Evolutionary conservation across 2,888 invertebrate species (phyloP).

Genomic region (Ormyrus labotus): DNA sequence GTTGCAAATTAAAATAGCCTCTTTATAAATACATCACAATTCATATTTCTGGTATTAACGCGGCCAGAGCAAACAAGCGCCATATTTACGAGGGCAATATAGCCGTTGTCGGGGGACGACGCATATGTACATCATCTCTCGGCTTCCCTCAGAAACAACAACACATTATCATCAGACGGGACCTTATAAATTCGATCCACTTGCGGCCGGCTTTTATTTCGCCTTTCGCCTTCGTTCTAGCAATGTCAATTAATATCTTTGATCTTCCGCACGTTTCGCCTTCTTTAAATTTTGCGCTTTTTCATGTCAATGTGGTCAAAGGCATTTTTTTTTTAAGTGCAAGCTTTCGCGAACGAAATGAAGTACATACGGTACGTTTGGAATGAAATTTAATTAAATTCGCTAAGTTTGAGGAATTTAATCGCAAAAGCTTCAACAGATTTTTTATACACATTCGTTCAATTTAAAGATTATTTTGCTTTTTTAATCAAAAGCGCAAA

Average conservation of each 20-base stretch:
- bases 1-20: conserved; percentile 47
- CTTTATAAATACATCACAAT: conserved; percentile 49
- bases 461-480: no score
- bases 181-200: conserved; percentile 49
- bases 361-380: background rate
- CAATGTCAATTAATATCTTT: conserved; percentile 50
- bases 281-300: no score
- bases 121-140: conserved; percentile 16
- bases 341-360: background rate
- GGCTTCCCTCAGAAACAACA: conserved; percentile 35
- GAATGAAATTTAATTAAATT: conserved; percentile 37
- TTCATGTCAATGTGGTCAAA: no score
- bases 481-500: no score
- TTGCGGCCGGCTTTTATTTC: background rate
- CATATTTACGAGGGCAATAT: conserved; percentile 48
- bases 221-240: background rate
- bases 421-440: no score
- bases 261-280: conserved; percentile 36
- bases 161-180: conserved; percentile 45
- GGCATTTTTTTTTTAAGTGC: no score
- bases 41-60: conserved; percentile 36
- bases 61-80: conserved; percentile 35
- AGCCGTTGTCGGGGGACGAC: conserved; percentile 23
- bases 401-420: conserved; percentile 24
- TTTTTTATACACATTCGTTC: no score